These are phyloP conservation scores for Cyanoderma ruficeps DNA, from an alignment of 2,113 vertebrate species.

Conservation along the genomic window DNA sequence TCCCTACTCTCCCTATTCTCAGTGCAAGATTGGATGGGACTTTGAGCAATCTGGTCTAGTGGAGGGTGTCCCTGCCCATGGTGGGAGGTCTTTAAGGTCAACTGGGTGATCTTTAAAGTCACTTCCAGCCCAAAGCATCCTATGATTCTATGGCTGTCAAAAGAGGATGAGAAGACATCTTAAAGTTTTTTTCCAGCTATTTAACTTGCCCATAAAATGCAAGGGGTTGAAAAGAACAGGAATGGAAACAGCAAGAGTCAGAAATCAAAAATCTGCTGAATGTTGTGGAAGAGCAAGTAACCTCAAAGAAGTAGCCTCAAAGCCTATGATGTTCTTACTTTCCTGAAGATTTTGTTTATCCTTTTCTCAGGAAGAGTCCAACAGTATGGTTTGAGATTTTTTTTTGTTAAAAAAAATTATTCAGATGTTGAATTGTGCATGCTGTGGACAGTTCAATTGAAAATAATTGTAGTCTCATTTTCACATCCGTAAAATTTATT, in stretches of 20 bases:
- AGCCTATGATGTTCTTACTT: not conserved
- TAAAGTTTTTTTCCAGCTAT: not conserved
- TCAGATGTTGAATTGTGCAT: not conserved
- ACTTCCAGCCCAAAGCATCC: not conserved
- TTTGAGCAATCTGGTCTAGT: not conserved
- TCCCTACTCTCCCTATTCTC: not conserved
- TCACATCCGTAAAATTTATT: not conserved
- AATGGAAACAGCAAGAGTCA: not conserved
- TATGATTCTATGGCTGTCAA: not conserved
- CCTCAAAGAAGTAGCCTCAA: not conserved
- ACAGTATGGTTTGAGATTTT: not conserved
- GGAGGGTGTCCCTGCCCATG: not conserved
- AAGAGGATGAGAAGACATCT: not conserved
- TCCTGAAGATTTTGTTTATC: not conserved
- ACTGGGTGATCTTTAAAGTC: not conserved
- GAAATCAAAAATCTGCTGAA: slow-evolving; percentile 12
- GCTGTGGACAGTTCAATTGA: not conserved
- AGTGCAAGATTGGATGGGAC: not conserved
- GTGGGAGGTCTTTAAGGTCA: not conserved
- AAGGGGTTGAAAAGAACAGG: not conserved
- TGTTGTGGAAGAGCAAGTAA: not conserved
- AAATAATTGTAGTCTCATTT: not conserved
- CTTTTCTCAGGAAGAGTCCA: not conserved
- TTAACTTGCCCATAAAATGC: not conserved
- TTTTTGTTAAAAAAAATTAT: not conserved